Evolutionary conservation across 64 coral and sea anemone species (phyloP).

Genomic region (Trachythela sp.): DNA sequence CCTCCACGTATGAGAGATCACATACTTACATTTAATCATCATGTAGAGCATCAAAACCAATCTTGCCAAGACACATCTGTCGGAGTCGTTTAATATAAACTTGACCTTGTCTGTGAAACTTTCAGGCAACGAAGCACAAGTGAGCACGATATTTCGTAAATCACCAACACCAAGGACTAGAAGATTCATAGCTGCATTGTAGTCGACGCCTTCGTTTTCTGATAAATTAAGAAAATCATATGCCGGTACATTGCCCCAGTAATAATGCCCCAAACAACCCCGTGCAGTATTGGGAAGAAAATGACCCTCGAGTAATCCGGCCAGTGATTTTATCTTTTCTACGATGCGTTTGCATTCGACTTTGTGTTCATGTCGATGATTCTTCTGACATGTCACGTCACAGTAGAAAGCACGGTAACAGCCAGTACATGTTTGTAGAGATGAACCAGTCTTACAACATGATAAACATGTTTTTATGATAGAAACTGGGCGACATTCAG

Average conservation of each 20-base stretch:
- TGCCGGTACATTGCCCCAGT: neutral
- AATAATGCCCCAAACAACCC: neutral
- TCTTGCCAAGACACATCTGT: neutral
- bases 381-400: neutral
- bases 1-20: neutral
- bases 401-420: neutral
- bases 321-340: neutral
- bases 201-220: neutral
- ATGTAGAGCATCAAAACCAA: neutral
- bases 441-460: neutral
- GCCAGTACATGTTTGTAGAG: neutral
- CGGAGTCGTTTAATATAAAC: neutral
- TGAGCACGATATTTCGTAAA: neutral
- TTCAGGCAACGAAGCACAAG: neutral
- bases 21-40: neutral
- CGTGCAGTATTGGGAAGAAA: neutral
- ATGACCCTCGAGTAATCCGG: neutral
- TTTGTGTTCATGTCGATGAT: neutral
- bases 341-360: neutral
- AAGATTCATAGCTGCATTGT: neutral
- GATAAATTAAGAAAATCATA: neutral
- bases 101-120: neutral
- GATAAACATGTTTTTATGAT: neutral
- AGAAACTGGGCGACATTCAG: neutral
- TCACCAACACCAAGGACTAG: conserved; percentile 17